Evolutionary conservation across 2,888 invertebrate genomes (phyloP).

Genomic region (Cyclophora punctaria): DNA sequence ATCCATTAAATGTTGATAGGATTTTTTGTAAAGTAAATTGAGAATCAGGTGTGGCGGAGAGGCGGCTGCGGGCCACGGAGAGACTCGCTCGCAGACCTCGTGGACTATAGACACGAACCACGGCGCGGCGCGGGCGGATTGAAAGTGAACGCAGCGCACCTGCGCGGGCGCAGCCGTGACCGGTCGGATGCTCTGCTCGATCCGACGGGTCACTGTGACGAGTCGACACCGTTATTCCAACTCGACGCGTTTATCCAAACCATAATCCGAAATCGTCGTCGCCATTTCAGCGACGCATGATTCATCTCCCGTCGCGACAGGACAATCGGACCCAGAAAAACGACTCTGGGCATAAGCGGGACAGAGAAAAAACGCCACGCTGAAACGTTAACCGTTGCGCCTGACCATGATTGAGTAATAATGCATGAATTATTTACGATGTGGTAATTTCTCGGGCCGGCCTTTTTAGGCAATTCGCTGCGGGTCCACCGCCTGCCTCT

Average conservation of each 20-base stretch:
- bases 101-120: slow-evolving; percentile 26
- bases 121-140: slow-evolving; percentile 43
- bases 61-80: too few relatives aligned
- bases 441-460: slow-evolving; percentile 53
- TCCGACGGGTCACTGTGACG: slow-evolving; percentile 59
- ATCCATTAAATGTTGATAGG: too few relatives aligned
- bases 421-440: slow-evolving; percentile 70
- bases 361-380: slow-evolving; percentile 39
- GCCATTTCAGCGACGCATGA: slow-evolving; percentile 17
- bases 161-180: slow-evolving; percentile 51
- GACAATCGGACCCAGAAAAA: slow-evolving; percentile 54
- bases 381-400: slow-evolving; percentile 55
- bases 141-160: slow-evolving; percentile 69
- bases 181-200: slow-evolving; percentile 44
- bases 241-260: slow-evolving; percentile 26
- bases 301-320: slow-evolving; percentile 34
- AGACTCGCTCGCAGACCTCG: not conserved
- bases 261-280: slow-evolving; percentile 22
- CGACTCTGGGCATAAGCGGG: slow-evolving; percentile 32
- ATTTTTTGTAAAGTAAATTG: too few relatives aligned
- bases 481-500: slow-evolving; percentile 24
- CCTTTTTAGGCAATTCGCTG: slow-evolving; percentile 50
- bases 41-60: too few relatives aligned
- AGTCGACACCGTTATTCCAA: slow-evolving; percentile 48
- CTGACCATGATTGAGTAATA: slow-evolving; percentile 64